Evolutionary conservation across 2,113 vertebrate species (phyloP).

Genomic region (Amphilophus citrinellus): DNA sequence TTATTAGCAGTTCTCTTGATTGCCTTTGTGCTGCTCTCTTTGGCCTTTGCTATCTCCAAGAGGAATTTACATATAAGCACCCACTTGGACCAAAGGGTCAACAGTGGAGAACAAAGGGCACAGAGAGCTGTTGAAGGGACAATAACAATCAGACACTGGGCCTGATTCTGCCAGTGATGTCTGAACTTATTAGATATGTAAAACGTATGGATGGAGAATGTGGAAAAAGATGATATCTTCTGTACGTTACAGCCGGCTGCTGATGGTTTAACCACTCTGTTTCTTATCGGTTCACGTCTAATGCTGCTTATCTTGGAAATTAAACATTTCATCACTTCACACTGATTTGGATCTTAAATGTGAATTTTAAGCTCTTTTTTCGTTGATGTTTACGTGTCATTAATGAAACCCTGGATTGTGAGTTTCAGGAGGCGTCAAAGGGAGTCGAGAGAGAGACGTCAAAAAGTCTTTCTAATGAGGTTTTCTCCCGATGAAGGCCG

Average conservation of each 20-base stretch:
- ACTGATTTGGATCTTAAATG: neutral
- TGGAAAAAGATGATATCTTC: neutral
- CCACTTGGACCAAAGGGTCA: slow-evolving; percentile 50
- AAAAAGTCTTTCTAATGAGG: neutral
- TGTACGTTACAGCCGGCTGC: neutral
- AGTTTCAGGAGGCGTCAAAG: neutral
- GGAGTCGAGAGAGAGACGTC: neutral
- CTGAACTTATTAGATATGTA: slow-evolving; percentile 25
- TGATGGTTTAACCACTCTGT: neutral
- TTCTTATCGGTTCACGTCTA: neutral
- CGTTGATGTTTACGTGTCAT: neutral
- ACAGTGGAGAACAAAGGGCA: slow-evolving; percentile 54
- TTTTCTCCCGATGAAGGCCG: neutral
- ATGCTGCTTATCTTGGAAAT: neutral
- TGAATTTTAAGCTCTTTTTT: neutral
- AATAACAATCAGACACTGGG: slow-evolving; percentile 36
- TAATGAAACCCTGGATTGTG: neutral
- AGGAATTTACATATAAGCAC: slow-evolving; percentile 18
- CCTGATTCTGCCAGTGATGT: slow-evolving; percentile 16
- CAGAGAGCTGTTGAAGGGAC: slow-evolving; percentile 24
- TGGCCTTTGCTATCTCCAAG: slow-evolving; percentile 37
- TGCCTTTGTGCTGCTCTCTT: slow-evolving; percentile 36
- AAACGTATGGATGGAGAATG: neutral
- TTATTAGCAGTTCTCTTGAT: slow-evolving; percentile 48
- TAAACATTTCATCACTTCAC: neutral